Evolutionary conservation across 2,113 vertebrate species (phyloP), one percentile per base, ranked within the genome.

Genomic region (Boleophthalmus pectinirostris): DNA sequence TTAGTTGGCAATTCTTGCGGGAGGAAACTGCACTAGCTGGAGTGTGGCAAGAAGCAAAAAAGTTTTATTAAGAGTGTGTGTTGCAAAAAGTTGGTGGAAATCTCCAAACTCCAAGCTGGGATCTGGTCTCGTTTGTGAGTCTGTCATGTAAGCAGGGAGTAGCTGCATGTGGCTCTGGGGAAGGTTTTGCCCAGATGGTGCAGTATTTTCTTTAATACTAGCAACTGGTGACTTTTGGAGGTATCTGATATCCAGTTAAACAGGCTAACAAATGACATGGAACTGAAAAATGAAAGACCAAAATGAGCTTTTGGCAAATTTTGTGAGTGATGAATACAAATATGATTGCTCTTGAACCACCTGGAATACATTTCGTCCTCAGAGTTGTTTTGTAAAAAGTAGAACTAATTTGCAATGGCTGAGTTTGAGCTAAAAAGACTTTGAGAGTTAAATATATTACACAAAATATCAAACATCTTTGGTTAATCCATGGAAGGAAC

Each of bases 181-280:
- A 83, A 60, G 51, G 45, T 76, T 84, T 72, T 77, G 74, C 23
- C 80, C 88, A 87, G 84, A 88, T 86, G 85, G 82, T 65, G 56
- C 79, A 10, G 21, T 75, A 75, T 64, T 87, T 80, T 65, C 47
- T 67, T 43, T 43, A 43, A 70, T 80, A 68, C 16, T 73, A 75
- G 83, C 77, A 87, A 83, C 53, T 58, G 54, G 69, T 89, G 78
- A 46, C 49, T 77, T 75, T 49, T 18, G 47, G 47, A 18, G 21
- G 54, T 51, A 1, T 51, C 16, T 51, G 16, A 18, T 51, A 18
- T 51, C 47, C 4, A 4, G 5, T 20, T 72, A 47, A 43, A 8
- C 35, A 72, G 72, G 57, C 65, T 47, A 21, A 29, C 10, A 68
- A 46, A 63, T 56, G 15, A 72, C 16, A n/a, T 53, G 7, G 38